Evolutionary conservation across 1,140 invertebrate genomes (phyloP).

Genomic region (Calosoma granatense): DNA sequence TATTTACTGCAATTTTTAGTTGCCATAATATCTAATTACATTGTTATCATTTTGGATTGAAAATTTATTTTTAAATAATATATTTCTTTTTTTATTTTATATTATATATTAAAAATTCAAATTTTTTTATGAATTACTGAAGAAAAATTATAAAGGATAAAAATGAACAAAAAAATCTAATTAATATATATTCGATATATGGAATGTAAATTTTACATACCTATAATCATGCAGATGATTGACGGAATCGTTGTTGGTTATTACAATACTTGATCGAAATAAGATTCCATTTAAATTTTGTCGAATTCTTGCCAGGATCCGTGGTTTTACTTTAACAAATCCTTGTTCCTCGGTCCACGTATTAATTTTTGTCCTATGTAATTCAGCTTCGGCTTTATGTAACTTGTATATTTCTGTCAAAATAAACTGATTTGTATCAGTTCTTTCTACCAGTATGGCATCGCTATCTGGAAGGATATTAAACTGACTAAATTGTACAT

Average conservation of each 20-base stretch:
- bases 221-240: constrained; percentile 12
- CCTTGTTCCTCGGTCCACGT: not conserved
- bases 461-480: not conserved
- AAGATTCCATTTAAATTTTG: constrained; percentile 8
- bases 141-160: no score
- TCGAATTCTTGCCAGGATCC: constrained; percentile 1
- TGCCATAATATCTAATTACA: no score
- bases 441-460: not conserved
- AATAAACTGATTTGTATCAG: not conserved
- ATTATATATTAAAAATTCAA: no score
- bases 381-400: not conserved
- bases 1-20: no score
- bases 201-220: not conserved
- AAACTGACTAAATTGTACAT: not conserved
- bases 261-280: constrained; percentile 1
- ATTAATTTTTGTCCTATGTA: not conserved
- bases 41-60: no score
- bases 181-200: no score
- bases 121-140: no score
- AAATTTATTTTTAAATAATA: not conserved
- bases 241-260: constrained; percentile 2
- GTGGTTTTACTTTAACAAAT: not conserved
- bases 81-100: no score
- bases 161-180: no score
- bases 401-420: not conserved